These are phyloP conservation scores for Mnemiopsis leidyi DNA, from an alignment of 37 sponge, comb jelly and placozoan species.

Conservation along the genomic window DNA sequence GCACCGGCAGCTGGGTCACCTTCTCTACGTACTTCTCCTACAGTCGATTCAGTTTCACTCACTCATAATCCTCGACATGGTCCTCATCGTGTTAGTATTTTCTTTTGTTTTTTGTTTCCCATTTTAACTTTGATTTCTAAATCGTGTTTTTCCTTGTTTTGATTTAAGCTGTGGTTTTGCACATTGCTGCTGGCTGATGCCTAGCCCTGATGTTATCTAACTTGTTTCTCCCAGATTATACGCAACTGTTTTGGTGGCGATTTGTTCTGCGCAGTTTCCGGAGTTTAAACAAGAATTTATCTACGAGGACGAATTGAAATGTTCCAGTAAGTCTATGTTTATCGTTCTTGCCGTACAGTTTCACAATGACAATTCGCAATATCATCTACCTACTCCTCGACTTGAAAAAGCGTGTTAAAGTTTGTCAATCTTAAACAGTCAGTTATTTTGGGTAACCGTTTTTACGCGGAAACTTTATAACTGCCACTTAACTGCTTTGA, in stretches of 20 bases:
- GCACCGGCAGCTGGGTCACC: not conserved
- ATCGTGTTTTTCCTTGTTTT: not conserved
- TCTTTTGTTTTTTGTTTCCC: not conserved
- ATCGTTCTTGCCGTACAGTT: no score
- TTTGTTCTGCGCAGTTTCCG: not conserved
- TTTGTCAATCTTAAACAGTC: no score
- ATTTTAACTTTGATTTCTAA: not conserved
- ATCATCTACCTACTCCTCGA: no score
- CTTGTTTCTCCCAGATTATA: not conserved
- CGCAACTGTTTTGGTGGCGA: not conserved
- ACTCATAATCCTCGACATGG: not conserved
- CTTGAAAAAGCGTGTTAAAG: no score
- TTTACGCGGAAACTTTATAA: no score
- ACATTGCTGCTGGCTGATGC: not conserved
- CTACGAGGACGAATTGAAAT: conserved; percentile 53
- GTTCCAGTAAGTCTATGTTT: conserved; percentile 23
- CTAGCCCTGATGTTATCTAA: no score
- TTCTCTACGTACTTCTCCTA: not conserved
- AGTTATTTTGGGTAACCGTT: no score
- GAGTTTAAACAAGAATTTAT: conserved; percentile 55
- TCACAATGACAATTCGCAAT: no score
- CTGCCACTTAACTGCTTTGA: no score
- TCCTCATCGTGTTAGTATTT: not conserved
- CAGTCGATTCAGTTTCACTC: not conserved
- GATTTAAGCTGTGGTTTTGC: no score